Evolutionary conservation across 2,888 invertebrate species (phyloP), one percentile per base, ranked within the genome.

Genomic region (Diarsia dahlii): DNA sequence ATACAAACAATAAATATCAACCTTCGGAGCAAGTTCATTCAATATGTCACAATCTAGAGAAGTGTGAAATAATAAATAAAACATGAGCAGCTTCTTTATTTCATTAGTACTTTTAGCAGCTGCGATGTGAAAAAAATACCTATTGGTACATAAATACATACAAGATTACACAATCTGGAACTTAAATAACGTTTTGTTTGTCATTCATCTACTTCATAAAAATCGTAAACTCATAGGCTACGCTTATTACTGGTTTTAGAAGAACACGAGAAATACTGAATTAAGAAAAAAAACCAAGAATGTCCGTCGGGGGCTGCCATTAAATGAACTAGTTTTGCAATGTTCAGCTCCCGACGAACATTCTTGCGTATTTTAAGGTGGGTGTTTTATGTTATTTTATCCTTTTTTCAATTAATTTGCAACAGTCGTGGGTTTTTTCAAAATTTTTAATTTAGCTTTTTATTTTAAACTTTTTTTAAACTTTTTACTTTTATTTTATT

Each of bases 41-140:
- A 69, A 69, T 34, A 62, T 83, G 65, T 73, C 84, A 79, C 73
- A 83, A 83, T 69, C 23, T 20, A 52, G 18, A 20, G 46, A 72
- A 23, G 62, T 63, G 84, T 83, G 65, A 69, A 81, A 68, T 78
- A 63, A 66, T 50, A 6, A 63, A 70, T 65, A 69, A 69, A 28
- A 56, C 23, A 77, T 34, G 48, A 10, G 9, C 52, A 66, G 52
- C 13, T 68, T 67, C 46, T 81, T 72, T 62, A 58, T 71, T 71
- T 69, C 6, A 69, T 71, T 81, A 82, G 56, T 39, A 56, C 68
- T 50, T 62, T 80, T 78, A 71, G 50, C 68, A 54, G 18, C 13
- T 54, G 34, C 58, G 12, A 58, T 76, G 70, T 82, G n/a, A 54
- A 82, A 54, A 45, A 65, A 54, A 45, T 56, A 65, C n/a, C n/a